Base-by-base conservation (phyloP, 1,140 invertebrate species). In the Euborellia annulipes region DNA sequence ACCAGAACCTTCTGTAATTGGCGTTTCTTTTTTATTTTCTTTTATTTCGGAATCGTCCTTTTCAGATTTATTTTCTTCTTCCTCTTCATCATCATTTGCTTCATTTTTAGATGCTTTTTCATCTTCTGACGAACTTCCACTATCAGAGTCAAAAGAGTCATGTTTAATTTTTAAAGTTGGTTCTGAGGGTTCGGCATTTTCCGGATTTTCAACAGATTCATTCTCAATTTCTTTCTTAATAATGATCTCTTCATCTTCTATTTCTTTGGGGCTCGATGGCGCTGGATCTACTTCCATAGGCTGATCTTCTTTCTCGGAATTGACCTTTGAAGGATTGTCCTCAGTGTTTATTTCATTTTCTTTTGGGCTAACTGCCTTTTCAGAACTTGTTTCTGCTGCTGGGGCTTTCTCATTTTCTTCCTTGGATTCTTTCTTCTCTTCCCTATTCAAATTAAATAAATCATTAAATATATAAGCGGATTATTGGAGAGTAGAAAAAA, bases 371-470 rank as follows among this genome's bases (percentile, higher is more conserved):
- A 57, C 49, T 53, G 13, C 18, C 23, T 58, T 53, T 50, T 51
- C 49, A 13, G 21, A 14, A 17, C 38, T 38, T 30, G 41, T 19
- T 22, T 20, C 19, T 30, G 19, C 41, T 34, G 17, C n/a, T 36
- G 19, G n/a, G n/a, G 21, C 50, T 36, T 54, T 46, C 42, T 59
- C 48, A 46, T 63, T 54, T 37, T 61, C 64, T 22, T 53, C 57
- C 46, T 56, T 61, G 54, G 53, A 39, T 41, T 64, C 67, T 22
- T 64, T 62, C 43, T 68, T 67, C 45, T 67, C 56, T 49, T 27
- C 23, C 23, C 23, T 27, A 27, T 27, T 27, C 11, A 4, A 27
- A 17, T n/a, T n/a, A n/a, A n/a, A n/a, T n/a, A n/a, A n/a, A n/a
- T n/a, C n/a, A n/a, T n/a, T n/a, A n/a, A n/a, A n/a, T n/a, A n/a